phyloP scores from a whole-genome alignment of 2,797 vertebrate species.

The Tapera naevia region DNA sequence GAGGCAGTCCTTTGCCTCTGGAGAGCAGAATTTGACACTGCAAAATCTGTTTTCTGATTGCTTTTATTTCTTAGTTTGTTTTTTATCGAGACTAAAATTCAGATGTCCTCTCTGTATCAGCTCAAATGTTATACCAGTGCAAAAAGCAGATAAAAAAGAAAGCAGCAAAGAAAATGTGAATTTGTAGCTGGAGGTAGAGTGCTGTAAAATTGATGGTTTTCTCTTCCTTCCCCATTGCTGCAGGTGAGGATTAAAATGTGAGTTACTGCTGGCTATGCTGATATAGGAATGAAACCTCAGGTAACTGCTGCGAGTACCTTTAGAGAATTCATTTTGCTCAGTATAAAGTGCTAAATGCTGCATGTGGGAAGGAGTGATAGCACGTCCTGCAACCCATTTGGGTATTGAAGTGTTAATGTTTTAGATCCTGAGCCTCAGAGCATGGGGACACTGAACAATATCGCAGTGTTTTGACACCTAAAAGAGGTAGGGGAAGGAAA shows the following conservation, averaged over 20 bases:
- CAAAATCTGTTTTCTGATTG: neutral
- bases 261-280: neutral
- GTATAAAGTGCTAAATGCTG: neutral
- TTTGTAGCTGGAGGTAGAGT: neutral
- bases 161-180: neutral
- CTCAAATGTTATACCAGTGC: neutral
- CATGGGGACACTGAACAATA: neutral
- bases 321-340: neutral
- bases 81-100: neutral
- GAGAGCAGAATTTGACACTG: neutral
- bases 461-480: neutral
- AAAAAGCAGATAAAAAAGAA: neutral
- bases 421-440: neutral
- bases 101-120: neutral
- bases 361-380: neutral
- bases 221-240: neutral
- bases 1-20: neutral
- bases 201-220: neutral
- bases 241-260: neutral
- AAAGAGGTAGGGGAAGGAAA: neutral
- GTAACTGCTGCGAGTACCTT: neutral
- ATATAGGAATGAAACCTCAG: neutral
- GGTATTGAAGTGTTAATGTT: neutral
- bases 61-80: neutral
- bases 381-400: neutral